Conservation (phyloP, 2,888 invertebrate species). For the Cheilosia pagana region DNA sequence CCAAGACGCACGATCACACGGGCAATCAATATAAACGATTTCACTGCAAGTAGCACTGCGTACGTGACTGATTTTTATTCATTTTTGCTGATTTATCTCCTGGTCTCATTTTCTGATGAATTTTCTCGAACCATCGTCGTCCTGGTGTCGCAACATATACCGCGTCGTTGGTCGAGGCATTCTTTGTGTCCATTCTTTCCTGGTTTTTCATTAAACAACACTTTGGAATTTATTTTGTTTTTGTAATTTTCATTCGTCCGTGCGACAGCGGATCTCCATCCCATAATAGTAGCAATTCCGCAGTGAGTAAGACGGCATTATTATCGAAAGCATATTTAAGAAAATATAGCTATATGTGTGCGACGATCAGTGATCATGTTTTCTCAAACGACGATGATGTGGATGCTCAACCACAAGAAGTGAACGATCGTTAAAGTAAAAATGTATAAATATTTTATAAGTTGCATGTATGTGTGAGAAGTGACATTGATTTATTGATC, state of each 20-base stretch:
- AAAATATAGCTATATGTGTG: slow-evolving; percentile 1
- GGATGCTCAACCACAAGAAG: slow-evolving; percentile 54
- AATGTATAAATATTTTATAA: neutral
- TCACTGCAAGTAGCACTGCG: slow-evolving; percentile 44
- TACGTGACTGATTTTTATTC: slow-evolving; percentile 64
- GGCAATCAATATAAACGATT: slow-evolving; percentile 61
- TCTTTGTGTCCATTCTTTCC: slow-evolving; percentile 35
- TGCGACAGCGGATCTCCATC: neutral
- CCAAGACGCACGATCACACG: neutral
- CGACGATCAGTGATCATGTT: slow-evolving; percentile 54
- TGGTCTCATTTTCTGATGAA: slow-evolving; percentile 54
- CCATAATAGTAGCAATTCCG: slow-evolving; percentile 23
- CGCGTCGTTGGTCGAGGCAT: neutral
- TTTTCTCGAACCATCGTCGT: slow-evolving; percentile 23
- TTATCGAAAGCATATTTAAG: slow-evolving; percentile 58
- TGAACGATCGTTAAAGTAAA: slow-evolving; percentile 51
- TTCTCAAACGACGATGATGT: slow-evolving; percentile 33
- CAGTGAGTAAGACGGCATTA: slow-evolving; percentile 40
- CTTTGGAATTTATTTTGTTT: slow-evolving; percentile 42
- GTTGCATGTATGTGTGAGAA: slow-evolving; percentile 8
- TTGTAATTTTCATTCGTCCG: slow-evolving; percentile 27
- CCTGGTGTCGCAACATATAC: slow-evolving; percentile 2
- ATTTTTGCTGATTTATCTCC: slow-evolving; percentile 50
- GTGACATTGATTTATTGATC: slow-evolving; percentile 73
- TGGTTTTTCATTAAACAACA: slow-evolving; percentile 29